phyloP scores from a whole-genome alignment of 2,113 vertebrate species.

The Halichoerus grypus region DNA sequence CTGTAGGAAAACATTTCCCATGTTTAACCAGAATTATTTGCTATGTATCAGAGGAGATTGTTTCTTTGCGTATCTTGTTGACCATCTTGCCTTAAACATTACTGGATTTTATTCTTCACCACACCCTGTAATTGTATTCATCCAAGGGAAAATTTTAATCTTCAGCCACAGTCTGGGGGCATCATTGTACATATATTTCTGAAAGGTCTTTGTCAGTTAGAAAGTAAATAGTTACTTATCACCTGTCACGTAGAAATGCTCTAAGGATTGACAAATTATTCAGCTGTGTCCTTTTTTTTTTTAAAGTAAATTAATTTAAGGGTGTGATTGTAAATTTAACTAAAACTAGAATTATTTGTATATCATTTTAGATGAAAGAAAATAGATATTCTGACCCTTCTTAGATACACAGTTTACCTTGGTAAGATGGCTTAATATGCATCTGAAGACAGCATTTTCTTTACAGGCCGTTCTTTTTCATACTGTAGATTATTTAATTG shows the following conservation, averaged over 20 bases:
- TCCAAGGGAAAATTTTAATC: neutral
- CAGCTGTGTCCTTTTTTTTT: neutral
- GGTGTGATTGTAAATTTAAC: neutral
- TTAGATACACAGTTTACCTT: neutral
- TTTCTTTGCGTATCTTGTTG: neutral
- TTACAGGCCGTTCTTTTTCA: neutral
- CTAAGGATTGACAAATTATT: neutral
- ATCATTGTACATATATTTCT: neutral
- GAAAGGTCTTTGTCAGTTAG: neutral
- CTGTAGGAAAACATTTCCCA: neutral
- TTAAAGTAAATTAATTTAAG: slow-evolving; percentile 31
- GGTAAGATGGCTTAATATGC: neutral
- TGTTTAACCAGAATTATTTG: slow-evolving; percentile 41
- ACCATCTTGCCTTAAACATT: neutral
- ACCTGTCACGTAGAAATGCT: neutral
- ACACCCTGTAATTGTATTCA: neutral
- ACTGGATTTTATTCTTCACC: neutral
- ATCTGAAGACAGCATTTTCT: neutral
- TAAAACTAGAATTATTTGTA: neutral
- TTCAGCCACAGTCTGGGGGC: neutral
- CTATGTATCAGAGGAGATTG: neutral
- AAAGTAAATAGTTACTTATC: slow-evolving; percentile 24
- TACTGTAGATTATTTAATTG: neutral
- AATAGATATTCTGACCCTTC: neutral
- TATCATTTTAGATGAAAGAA: neutral